A percentile compares a stretch with the other conserved stretches of the same genome.
Evolutionary conservation across 2,113 vertebrate species (phyloP).

Genomic region (Ptilonorhynchus violaceus): DNA sequence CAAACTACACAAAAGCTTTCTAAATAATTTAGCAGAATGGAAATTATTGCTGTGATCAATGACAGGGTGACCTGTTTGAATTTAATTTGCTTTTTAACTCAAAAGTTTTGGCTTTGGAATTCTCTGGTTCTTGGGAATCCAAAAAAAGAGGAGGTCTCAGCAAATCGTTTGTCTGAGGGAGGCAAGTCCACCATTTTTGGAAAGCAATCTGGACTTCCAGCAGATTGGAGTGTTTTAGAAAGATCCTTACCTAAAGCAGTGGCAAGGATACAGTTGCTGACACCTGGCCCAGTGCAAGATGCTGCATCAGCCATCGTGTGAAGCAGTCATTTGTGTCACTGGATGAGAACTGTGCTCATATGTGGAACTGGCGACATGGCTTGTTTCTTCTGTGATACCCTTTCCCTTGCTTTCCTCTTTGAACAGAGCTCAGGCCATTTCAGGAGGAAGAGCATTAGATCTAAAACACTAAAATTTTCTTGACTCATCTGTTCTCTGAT

Average conservation of each 20-base stretch:
- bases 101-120: neutral
- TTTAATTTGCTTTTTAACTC: neutral
- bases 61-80: neutral
- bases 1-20: neutral
- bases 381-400: neutral
- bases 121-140: neutral
- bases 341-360: neutral
- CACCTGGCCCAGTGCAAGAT: neutral
- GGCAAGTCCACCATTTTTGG: neutral
- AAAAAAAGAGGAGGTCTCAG: neutral
- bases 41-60: neutral
- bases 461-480: neutral
- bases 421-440: neutral
- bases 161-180: rapidly evolving
- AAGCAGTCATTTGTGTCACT: neutral
- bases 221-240: neutral
- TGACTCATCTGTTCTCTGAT: neutral
- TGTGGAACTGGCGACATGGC: rapidly evolving
- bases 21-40: neutral
- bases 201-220: neutral
- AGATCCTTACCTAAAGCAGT: neutral
- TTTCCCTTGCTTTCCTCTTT: neutral
- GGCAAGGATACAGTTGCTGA: neutral
- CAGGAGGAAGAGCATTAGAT: neutral
- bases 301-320: neutral